Percentiles rank a stretch among this genome's conserved stretches.
Conservation (phyloP, 2,797 vertebrate genomes). For the Xenops minutus region DNA sequence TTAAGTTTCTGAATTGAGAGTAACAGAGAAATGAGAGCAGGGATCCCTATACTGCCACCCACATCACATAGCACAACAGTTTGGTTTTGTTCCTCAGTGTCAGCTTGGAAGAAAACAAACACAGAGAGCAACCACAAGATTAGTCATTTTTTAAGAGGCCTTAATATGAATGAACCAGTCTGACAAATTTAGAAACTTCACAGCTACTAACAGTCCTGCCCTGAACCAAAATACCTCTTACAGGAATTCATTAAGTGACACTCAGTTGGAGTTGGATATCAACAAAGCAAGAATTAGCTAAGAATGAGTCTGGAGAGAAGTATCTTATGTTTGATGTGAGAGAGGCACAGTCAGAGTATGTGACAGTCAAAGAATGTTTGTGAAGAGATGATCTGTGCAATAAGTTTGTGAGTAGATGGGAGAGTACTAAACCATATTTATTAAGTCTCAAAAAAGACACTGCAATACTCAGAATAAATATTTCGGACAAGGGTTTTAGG, state of each 20-base stretch:
- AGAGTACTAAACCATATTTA: neutral
- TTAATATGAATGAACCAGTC: neutral
- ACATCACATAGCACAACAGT: neutral
- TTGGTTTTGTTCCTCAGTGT: neutral
- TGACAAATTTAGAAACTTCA: neutral
- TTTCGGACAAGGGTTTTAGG: neutral
- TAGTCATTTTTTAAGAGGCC: neutral
- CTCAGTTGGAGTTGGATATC: neutral
- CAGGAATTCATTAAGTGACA: neutral
- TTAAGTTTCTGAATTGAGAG: neutral
- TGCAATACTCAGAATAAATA: neutral
- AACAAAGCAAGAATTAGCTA: neutral
- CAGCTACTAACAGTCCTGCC: neutral
- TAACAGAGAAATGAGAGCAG: neutral
- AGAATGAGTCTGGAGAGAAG: neutral
- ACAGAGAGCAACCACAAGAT: neutral
- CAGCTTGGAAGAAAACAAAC: neutral
- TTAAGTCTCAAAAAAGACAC: neutral
- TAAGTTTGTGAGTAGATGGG: neutral
- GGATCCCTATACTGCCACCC: neutral
- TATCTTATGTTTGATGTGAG: neutral
- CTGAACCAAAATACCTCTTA: neutral
- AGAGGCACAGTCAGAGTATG: neutral
- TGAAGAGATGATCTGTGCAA: neutral
- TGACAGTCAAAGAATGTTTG: neutral